phyloP scores from a whole-genome alignment of 2,113 vertebrate genomes.

The Pseudorhombus dupliciocellatus region DNA sequence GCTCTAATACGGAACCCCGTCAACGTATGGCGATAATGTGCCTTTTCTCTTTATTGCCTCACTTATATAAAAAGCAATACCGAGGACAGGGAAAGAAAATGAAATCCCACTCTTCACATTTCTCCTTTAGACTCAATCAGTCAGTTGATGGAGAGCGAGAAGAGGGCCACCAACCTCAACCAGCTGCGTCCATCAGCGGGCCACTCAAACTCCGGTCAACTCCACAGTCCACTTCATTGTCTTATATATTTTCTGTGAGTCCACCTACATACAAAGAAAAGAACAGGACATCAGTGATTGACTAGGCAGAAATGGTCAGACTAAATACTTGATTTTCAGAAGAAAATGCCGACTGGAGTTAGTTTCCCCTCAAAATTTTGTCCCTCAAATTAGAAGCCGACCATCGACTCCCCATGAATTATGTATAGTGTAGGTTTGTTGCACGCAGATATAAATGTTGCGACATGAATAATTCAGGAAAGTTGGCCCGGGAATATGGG shows the following conservation, averaged over 20 bases:
- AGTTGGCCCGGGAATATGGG: slow-evolving; percentile 14
- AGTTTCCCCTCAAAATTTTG: not conserved
- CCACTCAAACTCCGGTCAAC: slow-evolving; percentile 12
- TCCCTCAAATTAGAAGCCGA: slow-evolving; percentile 16
- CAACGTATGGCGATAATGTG: slow-evolving; percentile 35
- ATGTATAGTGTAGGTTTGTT: slow-evolving; percentile 18
- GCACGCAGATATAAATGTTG: slow-evolving; percentile 27
- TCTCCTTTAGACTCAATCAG: slow-evolving; percentile 32
- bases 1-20: slow-evolving; percentile 21
- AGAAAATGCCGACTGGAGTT: not conserved
- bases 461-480: slow-evolving; percentile 47
- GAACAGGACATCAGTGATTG: not conserved
- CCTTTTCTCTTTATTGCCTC: slow-evolving; percentile 44
- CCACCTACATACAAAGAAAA: not conserved
- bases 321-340: slow-evolving; percentile 1
- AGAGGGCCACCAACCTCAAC: slow-evolving; percentile 13
- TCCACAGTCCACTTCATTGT: slow-evolving; percentile 10
- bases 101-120: slow-evolving; percentile 44
- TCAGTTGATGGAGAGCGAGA: not conserved
- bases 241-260: not conserved
- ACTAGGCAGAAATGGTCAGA: not conserved
- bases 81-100: slow-evolving; percentile 29
- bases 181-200: slow-evolving; percentile 1
- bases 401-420: slow-evolving; percentile 17
- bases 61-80: slow-evolving; percentile 50